phyloP scores from a whole-genome alignment of 2,113 vertebrate species.

The Glareola pratincola region DNA sequence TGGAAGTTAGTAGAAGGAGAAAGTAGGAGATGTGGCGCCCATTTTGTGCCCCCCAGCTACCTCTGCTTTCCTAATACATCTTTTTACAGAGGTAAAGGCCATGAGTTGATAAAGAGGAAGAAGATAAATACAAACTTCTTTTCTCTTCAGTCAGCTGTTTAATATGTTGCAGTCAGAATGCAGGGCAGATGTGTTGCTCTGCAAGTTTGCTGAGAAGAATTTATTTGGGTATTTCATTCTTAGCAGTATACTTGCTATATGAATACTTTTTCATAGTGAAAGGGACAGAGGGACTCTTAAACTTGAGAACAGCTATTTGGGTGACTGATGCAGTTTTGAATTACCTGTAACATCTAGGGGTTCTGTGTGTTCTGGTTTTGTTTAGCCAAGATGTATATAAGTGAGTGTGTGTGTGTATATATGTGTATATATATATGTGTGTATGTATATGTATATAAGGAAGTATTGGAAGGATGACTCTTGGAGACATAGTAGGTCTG shows the following conservation, averaged over 20 bases:
- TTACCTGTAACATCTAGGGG: neutral
- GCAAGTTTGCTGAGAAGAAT: neutral
- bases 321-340: neutral
- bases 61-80: neutral
- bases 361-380: neutral
- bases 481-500: neutral
- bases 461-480: neutral
- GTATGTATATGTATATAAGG: neutral
- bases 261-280: neutral
- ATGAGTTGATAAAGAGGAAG: neutral
- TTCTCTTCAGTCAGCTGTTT: neutral
- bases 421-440: neutral
- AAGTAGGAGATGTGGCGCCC: neutral
- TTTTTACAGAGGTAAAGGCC: neutral
- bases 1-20: neutral
- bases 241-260: neutral
- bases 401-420: neutral
- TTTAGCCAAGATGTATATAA: neutral
- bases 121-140: neutral
- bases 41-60: neutral
- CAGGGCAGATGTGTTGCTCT: neutral
- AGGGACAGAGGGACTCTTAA: neutral
- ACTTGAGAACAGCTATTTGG: neutral
- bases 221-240: neutral
- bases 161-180: neutral